These are phyloP conservation scores for Oncorhynchus clarkii DNA, from an alignment of 2,113 vertebrate genomes.

Conservation along the genomic window DNA sequence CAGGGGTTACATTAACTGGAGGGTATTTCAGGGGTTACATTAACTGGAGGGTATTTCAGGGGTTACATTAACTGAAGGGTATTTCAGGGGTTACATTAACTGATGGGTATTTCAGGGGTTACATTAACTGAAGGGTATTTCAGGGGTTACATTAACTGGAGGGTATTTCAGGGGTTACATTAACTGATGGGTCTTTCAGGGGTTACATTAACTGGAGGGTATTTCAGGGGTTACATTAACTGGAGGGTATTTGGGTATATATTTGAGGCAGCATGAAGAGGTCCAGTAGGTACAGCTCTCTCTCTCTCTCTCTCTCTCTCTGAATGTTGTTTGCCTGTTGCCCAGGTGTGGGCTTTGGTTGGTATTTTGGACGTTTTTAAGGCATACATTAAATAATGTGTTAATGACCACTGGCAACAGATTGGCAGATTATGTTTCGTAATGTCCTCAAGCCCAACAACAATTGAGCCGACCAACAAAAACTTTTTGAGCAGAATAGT, in stretches of 20 bases:
- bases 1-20: neutral
- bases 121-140: too few relatives aligned
- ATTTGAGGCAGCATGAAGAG: constrained; percentile 61
- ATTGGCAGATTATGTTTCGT: constrained; percentile 54
- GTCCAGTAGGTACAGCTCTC: constrained; percentile 63
- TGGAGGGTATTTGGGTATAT: constrained; percentile 56
- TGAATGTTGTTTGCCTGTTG: constrained; percentile 19
- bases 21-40: constrained; percentile 30
- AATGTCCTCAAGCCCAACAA: constrained; percentile 44
- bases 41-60: too few relatives aligned
- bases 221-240: too few relatives aligned
- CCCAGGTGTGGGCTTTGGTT: constrained; percentile 13
- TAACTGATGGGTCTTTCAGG: too few relatives aligned
- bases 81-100: too few relatives aligned
- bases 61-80: too few relatives aligned
- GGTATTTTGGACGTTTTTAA: neutral
- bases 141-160: too few relatives aligned
- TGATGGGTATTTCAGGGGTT: too few relatives aligned
- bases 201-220: too few relatives aligned
- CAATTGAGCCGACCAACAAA: constrained; percentile 30
- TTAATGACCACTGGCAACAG: constrained; percentile 65
- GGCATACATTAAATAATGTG: constrained; percentile 66
- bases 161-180: too few relatives aligned
- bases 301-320: constrained; percentile 24
- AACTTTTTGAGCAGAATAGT: neutral